Conservation (phyloP, 1,140 invertebrate species). For the Diprion similis region DNA sequence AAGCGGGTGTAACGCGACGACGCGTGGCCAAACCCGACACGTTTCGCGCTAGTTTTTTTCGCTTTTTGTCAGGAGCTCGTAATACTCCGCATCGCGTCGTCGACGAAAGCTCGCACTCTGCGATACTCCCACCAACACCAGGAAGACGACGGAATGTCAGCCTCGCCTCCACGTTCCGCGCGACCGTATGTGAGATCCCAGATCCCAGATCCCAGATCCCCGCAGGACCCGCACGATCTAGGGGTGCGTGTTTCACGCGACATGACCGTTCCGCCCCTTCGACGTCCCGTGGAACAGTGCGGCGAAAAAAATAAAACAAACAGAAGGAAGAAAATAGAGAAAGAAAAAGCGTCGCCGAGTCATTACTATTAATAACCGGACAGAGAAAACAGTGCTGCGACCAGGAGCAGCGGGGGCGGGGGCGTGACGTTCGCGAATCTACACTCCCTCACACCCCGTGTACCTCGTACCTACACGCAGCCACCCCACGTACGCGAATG, state of each 20-base stretch:
- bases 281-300: background rate
- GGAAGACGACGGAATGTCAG: constrained; percentile 14
- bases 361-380: constrained; percentile 8
- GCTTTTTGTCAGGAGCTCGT: too few species aligned
- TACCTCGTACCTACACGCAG: too few species aligned
- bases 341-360: background rate
- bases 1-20: too few species aligned
- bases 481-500: background rate
- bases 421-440: background rate
- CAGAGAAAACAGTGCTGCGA: constrained; percentile 25
- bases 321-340: too few species aligned
- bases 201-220: background rate
- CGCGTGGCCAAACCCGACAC: too few species aligned
- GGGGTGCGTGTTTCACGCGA: background rate
- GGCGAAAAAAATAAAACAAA: background rate
- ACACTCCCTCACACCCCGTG: too few species aligned
- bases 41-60: too few species aligned
- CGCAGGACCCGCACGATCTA: background rate
- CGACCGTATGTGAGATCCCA: background rate
- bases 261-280: background rate
- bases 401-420: background rate
- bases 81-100: too few species aligned
- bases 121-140: background rate
- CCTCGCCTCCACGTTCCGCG: constrained; percentile 12
- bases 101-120: background rate